Percentiles rank a stretch among this genome's conserved stretches.
These are phyloP conservation scores for Sarcophaga caerulescens DNA, from an alignment of 2,888 invertebrate genomes.

Conservation along the genomic window DNA sequence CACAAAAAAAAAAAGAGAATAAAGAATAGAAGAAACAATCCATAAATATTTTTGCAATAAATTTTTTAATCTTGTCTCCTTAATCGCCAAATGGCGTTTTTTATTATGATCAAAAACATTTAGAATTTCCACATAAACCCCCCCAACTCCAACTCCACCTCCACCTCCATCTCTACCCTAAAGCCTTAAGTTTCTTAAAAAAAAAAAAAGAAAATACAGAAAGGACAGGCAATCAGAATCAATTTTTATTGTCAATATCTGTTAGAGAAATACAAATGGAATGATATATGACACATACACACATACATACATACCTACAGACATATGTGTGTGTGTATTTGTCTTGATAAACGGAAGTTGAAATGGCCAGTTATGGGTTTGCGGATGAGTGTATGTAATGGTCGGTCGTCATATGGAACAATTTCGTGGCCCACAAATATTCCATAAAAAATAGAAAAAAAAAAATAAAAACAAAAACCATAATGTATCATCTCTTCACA, in stretches of 20 bases:
- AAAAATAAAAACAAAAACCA: slow-evolving; percentile 32
- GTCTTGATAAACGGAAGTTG: slow-evolving; percentile 45
- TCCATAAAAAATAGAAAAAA: slow-evolving; percentile 8
- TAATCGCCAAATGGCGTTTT: slow-evolving; percentile 82
- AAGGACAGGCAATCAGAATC: slow-evolving; percentile 76
- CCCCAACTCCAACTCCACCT: slow-evolving; percentile 42
- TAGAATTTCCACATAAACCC: slow-evolving; percentile 54
- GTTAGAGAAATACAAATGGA: slow-evolving; percentile 39
- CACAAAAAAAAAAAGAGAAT: neutral
- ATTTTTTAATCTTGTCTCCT: slow-evolving; percentile 82
- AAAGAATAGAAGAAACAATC: slow-evolving; percentile 71
- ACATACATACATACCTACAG: neutral
- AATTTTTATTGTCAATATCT: slow-evolving; percentile 74
- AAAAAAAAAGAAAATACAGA: neutral
- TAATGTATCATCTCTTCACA: slow-evolving; percentile 33
- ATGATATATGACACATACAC: slow-evolving; percentile 31
- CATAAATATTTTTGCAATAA: slow-evolving; percentile 82
- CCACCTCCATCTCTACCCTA: slow-evolving; percentile 17
- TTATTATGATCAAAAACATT: slow-evolving; percentile 74
- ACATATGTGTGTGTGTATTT: neutral
- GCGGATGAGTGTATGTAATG: slow-evolving; percentile 8
- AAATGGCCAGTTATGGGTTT: slow-evolving; percentile 51
- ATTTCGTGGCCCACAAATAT: slow-evolving; percentile 65
- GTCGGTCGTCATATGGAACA: slow-evolving; percentile 58
- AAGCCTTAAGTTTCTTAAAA: too few relatives aligned